These are phyloP conservation scores for Lepidostoma basale DNA, from an alignment of 1,140 invertebrate species.

Conservation along the genomic window DNA sequence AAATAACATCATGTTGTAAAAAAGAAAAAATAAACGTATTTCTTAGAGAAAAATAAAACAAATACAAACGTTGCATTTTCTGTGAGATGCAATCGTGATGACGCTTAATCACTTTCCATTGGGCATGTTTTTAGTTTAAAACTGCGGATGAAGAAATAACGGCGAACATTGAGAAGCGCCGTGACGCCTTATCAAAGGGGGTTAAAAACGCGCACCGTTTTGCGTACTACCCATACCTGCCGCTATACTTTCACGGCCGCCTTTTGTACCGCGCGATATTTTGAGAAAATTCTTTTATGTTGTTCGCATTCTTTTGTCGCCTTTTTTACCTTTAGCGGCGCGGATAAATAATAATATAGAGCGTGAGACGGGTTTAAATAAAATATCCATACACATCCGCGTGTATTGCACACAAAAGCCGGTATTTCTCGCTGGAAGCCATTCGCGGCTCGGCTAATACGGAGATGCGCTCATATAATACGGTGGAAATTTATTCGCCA, in stretches of 20 bases:
- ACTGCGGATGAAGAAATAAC: too few relatives aligned
- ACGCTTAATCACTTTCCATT: too few relatives aligned
- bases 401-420: slow-evolving; percentile 4
- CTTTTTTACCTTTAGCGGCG: slow-evolving; percentile 10
- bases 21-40: too few relatives aligned
- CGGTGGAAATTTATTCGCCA: neutral
- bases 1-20: too few relatives aligned
- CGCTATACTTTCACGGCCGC: neutral
- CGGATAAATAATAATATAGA: slow-evolving; percentile 19
- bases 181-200: neutral
- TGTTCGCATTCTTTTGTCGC: slow-evolving; percentile 14
- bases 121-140: too few relatives aligned
- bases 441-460: slow-evolving; percentile 12
- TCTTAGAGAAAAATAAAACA: too few relatives aligned
- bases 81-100: too few relatives aligned
- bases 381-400: slow-evolving; percentile 13
- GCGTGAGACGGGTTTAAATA: slow-evolving; percentile 19
- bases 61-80: too few relatives aligned
- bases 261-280: slow-evolving; percentile 1
- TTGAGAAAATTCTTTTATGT: slow-evolving; percentile 7
- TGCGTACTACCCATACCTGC: neutral
- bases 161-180: too few relatives aligned
- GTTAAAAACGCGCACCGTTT: neutral
- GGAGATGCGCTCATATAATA: neutral
- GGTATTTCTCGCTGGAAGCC: neutral